Evolutionary conservation across 2,888 invertebrate genomes (phyloP).

Genomic region (Belgica antarctica): DNA sequence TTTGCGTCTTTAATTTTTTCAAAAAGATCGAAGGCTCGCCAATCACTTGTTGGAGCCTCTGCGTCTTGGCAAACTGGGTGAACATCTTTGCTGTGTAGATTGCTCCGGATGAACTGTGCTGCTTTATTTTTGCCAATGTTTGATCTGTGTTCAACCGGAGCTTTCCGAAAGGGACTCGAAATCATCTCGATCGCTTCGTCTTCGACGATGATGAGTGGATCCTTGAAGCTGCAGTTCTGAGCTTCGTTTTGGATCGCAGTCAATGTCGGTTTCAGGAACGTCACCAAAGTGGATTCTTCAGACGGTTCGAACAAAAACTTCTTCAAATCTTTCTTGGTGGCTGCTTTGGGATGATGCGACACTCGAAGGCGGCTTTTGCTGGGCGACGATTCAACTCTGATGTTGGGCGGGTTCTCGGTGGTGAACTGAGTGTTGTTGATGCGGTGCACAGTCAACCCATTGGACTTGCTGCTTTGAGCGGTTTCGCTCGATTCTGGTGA

Average conservation of each 20-base stretch:
- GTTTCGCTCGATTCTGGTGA: not conserved
- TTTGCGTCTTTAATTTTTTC: constrained; percentile 32
- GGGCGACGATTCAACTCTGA: constrained; percentile 51
- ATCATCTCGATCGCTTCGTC: constrained; percentile 43
- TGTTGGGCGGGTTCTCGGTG: constrained; percentile 24
- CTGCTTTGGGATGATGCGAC: constrained; percentile 49
- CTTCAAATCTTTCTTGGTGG: constrained; percentile 58
- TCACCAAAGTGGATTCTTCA: constrained; percentile 43
- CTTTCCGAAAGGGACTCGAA: constrained; percentile 46
- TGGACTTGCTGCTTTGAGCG: constrained; percentile 26
- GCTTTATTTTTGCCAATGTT: constrained; percentile 29
- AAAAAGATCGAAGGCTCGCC: constrained; percentile 38
- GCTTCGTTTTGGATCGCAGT: constrained; percentile 57
- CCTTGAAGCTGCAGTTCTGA: constrained; percentile 49
- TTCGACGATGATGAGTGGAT: constrained; percentile 48
- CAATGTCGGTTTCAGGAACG: constrained; percentile 58
- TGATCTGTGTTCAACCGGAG: constrained; percentile 44
- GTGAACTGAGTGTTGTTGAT: constrained; percentile 47
- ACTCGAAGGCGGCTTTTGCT: constrained; percentile 32
- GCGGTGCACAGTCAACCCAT: constrained; percentile 22
- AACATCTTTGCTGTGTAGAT: constrained; percentile 52
- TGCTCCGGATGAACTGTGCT: constrained; percentile 33
- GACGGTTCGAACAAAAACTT: not conserved
- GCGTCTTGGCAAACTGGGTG: constrained; percentile 64
- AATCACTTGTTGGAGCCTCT: constrained; percentile 60